Base-by-base conservation (phyloP, 2,113 vertebrate genomes). In the Shinisaurus crocodilurus region DNA sequence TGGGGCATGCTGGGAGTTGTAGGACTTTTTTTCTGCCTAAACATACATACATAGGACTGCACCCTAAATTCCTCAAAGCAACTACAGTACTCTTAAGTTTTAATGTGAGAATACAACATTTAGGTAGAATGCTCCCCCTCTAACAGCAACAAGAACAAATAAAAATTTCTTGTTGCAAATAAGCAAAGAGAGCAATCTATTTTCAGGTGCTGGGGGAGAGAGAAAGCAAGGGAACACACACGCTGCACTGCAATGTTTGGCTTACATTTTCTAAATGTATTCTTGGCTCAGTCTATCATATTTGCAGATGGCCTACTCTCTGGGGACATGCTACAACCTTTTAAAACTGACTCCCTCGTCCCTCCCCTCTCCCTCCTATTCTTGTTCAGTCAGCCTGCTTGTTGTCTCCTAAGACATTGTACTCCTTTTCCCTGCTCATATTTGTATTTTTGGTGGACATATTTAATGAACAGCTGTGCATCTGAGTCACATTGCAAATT, bases 401-500 rank as follows among this genome's bases (percentile, higher is more conserved):
- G 16, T 34, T 63, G 88, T 92, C 88, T 89, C 91, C 87, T 81
- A 76, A 91, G 34, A 16, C 79, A 13, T 34, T 63, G 82, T 74
- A 13, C 79, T 91, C 86, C 88, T 86, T 89, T 86, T 90, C 86
- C 92, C 86, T 90, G 90, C 88, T 88, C 40, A 0, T 91, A 92
- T 94, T 84, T 85, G 54, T 89, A 77, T 93, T 90, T 91, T 90
- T 79, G 94, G 84, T 93, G 93, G 88, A 92, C 95, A 91, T 95
- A 34, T 95, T 96, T 94, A 96, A 86, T n/a, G 40, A 94, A 90
- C 69, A 77, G 93, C 95, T 96, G 93, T 89, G 91, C 40, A 0
- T 95, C 96, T 96, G 95, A 94, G 94, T 96, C 95, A 91, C 86
- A 83, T 91, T 92, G 92, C 93, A 85, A 90, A 93, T 95, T 90